Base-by-base conservation (phyloP, 2,797 vertebrate species). In the Nyctibius grandis region DNA sequence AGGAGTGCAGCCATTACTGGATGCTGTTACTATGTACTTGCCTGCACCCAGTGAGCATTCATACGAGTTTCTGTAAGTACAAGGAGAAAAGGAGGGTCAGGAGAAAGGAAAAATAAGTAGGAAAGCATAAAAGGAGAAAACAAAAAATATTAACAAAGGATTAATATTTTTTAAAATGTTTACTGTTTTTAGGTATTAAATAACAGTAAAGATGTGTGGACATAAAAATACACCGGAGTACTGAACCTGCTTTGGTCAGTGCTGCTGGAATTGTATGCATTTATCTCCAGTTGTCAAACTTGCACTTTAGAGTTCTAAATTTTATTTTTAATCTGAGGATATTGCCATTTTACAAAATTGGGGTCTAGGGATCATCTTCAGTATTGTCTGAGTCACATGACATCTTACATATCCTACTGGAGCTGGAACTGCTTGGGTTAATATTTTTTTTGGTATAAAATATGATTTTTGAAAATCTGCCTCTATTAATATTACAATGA, bases 1-100 rank as follows among this genome's bases (percentile, higher is more conserved):
- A 97, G 99, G 99, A 2, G 98, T 99, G 45, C 99, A 99, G 96
- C 99, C 99, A 3, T 97, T 99, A 28, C 82, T 99, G 77, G 99
- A 99, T 54, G 99, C 99, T 47, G 75, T 99, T 94, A 97, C 98
- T 1, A 93, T 98, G 83, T 99, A 99, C 96, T 97, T 99, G 92
- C 99, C 99, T 1, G 98, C 99, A 11, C 99, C 99, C 11, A 96
- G 98, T 31, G 99, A 99, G 80, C 96, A 98, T 28, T 98, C 98
- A 44, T 98, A 98, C 10, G 98, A 99, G 64, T 98, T 99, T 77
- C 97, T 98, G 99, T 99, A 96, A 99, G 99, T 99, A 92, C 19
- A 42, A 61, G 67, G 13, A 47, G 38, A 21, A 91, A 36, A 57
- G 47, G 21, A 90, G 23, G 26, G 11, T 29, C 22, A 16, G 33